Evolutionary conservation across 2,888 invertebrate species (phyloP).

Genomic region (Leucania comma): DNA sequence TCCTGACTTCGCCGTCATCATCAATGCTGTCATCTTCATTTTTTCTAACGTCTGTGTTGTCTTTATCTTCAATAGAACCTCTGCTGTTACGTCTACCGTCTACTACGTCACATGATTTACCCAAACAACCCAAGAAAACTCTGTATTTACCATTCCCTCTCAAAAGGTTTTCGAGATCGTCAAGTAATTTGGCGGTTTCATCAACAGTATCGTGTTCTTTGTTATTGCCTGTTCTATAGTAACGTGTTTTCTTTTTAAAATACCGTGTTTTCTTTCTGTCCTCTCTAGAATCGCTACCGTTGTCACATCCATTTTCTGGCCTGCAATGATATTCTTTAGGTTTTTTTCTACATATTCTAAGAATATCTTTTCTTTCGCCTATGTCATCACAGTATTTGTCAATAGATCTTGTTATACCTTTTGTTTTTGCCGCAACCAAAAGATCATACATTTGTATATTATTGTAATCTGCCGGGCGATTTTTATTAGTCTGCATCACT

Average conservation of each 20-base stretch:
- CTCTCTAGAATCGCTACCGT: no score
- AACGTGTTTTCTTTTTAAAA: background rate
- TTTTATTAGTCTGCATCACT: no score
- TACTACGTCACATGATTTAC: background rate
- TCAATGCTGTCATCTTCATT: background rate
- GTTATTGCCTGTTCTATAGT: conserved; percentile 16
- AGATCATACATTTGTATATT: background rate
- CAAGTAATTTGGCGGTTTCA: conserved; percentile 13
- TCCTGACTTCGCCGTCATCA: background rate
- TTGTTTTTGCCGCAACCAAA: background rate
- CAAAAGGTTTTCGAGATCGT: conserved; percentile 22
- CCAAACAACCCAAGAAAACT: conserved; percentile 19
- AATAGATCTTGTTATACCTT: background rate
- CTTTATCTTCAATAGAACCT: background rate
- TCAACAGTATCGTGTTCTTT: background rate
- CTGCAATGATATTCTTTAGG: conserved; percentile 17
- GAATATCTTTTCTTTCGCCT: background rate
- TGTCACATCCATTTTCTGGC: background rate
- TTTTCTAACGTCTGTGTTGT: background rate
- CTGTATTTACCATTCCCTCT: conserved; percentile 14
- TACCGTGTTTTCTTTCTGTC: no score
- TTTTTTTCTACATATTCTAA: conserved; percentile 34
- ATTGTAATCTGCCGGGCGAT: background rate
- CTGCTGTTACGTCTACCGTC: background rate
- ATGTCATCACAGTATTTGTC: background rate